Percentiles rank a stretch among this genome's conserved stretches.
These are phyloP conservation scores for Pipa parva DNA, from an alignment of 2,113 vertebrate genomes.

Conservation along the genomic window DNA sequence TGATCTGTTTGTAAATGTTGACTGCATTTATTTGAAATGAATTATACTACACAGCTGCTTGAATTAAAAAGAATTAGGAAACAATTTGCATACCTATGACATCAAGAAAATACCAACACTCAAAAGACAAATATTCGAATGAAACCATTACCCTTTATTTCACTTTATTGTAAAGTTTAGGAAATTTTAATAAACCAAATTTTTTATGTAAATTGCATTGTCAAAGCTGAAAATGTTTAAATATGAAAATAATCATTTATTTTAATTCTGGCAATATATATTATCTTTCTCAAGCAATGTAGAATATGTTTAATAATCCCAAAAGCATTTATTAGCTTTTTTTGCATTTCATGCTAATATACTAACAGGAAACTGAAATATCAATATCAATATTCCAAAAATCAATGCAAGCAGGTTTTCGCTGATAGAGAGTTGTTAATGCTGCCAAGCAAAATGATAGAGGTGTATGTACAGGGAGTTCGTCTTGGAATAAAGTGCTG, in stretches of 20 bases:
- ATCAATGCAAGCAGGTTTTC: not conserved
- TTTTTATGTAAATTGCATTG: slow-evolving; percentile 26
- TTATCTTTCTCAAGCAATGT: slow-evolving; percentile 26
- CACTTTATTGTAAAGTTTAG: slow-evolving; percentile 40
- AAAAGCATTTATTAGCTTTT: slow-evolving; percentile 16
- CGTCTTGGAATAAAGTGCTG: no score
- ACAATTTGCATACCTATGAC: slow-evolving; percentile 36
- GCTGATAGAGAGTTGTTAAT: not conserved
- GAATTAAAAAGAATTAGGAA: slow-evolving; percentile 42
- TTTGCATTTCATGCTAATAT: not conserved
- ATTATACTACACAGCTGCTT: slow-evolving; percentile 34
- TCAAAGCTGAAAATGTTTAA: slow-evolving; percentile 1
- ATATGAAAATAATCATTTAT: slow-evolving; percentile 38
- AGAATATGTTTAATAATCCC: slow-evolving; percentile 29
- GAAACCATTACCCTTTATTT: slow-evolving; percentile 42
- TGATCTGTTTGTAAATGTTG: slow-evolving; percentile 33
- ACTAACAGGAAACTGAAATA: not conserved
- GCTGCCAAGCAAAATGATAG: not conserved
- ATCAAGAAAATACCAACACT: slow-evolving; percentile 39
- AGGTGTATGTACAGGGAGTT: not conserved
- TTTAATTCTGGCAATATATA: slow-evolving; percentile 34
- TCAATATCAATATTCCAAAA: not conserved
- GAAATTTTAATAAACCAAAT: slow-evolving; percentile 39
- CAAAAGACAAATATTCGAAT: slow-evolving; percentile 35
- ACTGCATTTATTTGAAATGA: slow-evolving; percentile 35